phyloP scores from a whole-genome alignment of 92 coral and sea anemone genomes.

The Meandrina meandrites region DNA sequence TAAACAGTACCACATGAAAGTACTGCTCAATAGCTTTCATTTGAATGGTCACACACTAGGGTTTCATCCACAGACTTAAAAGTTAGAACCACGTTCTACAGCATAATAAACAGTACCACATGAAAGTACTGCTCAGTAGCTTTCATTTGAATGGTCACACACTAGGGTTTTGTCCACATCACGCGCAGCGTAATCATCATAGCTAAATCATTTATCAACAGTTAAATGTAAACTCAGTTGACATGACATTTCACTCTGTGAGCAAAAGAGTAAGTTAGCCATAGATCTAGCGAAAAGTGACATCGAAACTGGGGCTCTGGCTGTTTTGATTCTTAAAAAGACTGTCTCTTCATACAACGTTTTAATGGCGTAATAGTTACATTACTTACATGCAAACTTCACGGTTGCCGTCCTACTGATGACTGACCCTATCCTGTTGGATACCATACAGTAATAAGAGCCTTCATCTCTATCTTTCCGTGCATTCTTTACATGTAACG shows the following conservation, averaged over 20 bases:
- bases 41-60: neutral
- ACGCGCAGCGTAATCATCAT: too few relatives aligned
- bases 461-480: constrained; percentile 70
- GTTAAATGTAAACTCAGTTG: neutral
- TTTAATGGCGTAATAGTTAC: neutral
- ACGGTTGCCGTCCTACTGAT: constrained; percentile 70
- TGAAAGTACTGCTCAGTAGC: too few relatives aligned
- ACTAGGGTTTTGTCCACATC: neutral
- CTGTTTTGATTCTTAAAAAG: neutral
- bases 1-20: neutral
- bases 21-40: neutral
- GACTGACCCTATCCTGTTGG: constrained; percentile 48
- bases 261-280: too few relatives aligned
- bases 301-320: neutral
- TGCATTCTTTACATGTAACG: constrained; percentile 72
- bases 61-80: neutral
- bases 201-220: too few relatives aligned
- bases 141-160: too few relatives aligned
- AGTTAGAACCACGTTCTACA: neutral
- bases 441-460: constrained; percentile 66
- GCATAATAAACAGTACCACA: neutral
- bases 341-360: neutral
- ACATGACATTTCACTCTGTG: neutral
- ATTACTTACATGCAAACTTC: constrained; percentile 78
- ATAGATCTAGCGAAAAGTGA: neutral